Conservation (phyloP, 2,888 invertebrate species). For the Temnothorax ravouxi region DNA sequence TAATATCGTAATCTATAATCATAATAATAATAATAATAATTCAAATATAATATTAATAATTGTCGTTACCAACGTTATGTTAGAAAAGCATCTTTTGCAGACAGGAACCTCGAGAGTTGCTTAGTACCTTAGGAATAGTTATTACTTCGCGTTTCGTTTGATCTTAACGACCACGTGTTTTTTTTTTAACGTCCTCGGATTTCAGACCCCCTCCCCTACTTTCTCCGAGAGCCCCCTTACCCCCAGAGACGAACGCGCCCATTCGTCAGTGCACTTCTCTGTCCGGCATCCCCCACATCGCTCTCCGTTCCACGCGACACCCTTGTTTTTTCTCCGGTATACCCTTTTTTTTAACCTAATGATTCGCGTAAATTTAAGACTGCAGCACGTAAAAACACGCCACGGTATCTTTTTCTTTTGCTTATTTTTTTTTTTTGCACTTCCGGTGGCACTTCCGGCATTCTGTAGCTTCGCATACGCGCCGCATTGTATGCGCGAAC, state of each 20-base stretch:
- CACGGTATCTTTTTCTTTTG: constrained; percentile 32
- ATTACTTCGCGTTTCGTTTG: constrained; percentile 79
- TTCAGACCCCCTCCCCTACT: constrained; percentile 31
- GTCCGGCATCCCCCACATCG: constrained; percentile 23
- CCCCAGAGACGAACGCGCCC: constrained; percentile 36
- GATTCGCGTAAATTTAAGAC: constrained; percentile 60
- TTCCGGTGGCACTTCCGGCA: constrained; percentile 67
- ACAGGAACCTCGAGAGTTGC: constrained; percentile 85
- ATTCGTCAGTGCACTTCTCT: background rate
- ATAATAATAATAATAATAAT: constrained; percentile 82
- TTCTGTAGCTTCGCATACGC: constrained; percentile 40
- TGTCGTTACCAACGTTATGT: constrained; percentile 83
- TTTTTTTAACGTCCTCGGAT: constrained; percentile 36
- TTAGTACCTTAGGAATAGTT: constrained; percentile 83
- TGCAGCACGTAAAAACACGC: constrained; percentile 49
- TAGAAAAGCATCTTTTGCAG: constrained; percentile 83
- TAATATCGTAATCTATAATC: constrained; percentile 81
- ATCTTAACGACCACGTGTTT: constrained; percentile 59
- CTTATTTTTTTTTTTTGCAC: constrained; percentile 48
- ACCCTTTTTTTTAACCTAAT: constrained; percentile 55
- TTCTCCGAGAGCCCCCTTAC: constrained; percentile 32
- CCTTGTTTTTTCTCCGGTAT: constrained; percentile 18
- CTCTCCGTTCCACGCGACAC: constrained; percentile 11
- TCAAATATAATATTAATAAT: constrained; percentile 83
- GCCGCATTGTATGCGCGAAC: constrained; percentile 10